These are phyloP conservation scores for Aix galericulata DNA, from an alignment of 2,113 vertebrate genomes.

Conservation along the genomic window DNA sequence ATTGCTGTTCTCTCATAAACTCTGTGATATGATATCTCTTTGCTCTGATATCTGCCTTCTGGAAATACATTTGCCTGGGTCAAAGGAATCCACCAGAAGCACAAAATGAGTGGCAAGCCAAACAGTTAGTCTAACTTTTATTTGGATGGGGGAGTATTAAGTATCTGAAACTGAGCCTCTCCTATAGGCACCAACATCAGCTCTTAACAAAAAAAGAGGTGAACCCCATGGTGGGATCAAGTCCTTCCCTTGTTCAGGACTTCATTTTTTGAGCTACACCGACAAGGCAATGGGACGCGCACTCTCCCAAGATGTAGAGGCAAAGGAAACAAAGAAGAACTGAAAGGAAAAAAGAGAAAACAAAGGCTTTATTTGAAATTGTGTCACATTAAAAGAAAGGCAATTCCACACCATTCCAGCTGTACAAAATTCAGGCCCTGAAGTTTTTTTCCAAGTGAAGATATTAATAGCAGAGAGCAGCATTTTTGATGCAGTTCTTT, in stretches of 20 bases:
- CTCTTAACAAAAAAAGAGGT: background rate
- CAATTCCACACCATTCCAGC: background rate
- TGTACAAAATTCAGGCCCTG: background rate
- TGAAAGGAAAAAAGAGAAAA: background rate
- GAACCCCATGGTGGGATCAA: background rate
- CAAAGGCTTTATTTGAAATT: background rate
- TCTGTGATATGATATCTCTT: background rate
- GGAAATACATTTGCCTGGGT: background rate
- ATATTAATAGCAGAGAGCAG: constrained; percentile 43
- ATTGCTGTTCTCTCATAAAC: background rate
- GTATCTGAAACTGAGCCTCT: background rate
- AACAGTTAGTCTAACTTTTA: background rate
- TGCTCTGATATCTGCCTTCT: background rate
- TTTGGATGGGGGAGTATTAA: background rate
- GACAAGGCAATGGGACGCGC: background rate
- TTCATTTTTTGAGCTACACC: background rate
- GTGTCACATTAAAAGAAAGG: background rate
- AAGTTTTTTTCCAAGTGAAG: constrained; percentile 7
- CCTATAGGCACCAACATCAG: background rate
- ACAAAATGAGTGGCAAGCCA: background rate
- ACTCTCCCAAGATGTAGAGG: background rate
- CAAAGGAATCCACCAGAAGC: background rate
- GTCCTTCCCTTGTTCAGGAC: background rate
- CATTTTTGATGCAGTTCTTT: constrained; percentile 34
- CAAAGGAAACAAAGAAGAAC: background rate